These are phyloP conservation scores for Fragum whitleyi DNA, from an alignment of 2,888 invertebrate genomes.

Conservation along the genomic window DNA sequence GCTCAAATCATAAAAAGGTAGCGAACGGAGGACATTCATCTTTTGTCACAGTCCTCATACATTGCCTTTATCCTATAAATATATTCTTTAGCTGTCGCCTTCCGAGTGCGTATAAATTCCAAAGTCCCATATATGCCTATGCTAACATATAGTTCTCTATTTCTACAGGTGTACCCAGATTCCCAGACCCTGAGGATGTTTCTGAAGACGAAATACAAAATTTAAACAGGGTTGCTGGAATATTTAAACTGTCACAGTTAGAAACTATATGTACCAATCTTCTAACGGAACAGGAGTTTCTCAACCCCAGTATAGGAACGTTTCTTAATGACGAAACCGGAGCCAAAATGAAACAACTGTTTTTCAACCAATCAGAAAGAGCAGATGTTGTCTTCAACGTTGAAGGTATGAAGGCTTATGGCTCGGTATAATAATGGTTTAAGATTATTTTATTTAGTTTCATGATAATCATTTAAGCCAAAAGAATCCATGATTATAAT, in stretches of 20 bases:
- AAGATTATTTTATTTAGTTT: no score
- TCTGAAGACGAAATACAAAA: slow-evolving; percentile 71
- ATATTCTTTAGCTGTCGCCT: no score
- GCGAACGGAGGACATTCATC: no score
- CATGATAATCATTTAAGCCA: no score
- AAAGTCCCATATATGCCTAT: no score
- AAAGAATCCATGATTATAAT: no score
- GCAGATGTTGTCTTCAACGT: slow-evolving; percentile 80
- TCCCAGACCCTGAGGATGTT: slow-evolving; percentile 69
- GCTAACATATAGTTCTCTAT: no score
- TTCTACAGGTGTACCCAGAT: slow-evolving; percentile 75
- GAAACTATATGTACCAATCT: slow-evolving; percentile 80
- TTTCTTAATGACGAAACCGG: slow-evolving; percentile 81
- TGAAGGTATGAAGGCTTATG: slow-evolving; percentile 77
- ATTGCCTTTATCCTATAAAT: no score
- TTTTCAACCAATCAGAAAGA: slow-evolving; percentile 73
- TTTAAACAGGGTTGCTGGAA: slow-evolving; percentile 70
- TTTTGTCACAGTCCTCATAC: no score
- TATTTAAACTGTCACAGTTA: slow-evolving; percentile 77
- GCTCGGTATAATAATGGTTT: no score
- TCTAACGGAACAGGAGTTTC: slow-evolving; percentile 79
- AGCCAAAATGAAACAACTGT: slow-evolving; percentile 77
- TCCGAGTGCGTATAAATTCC: no score
- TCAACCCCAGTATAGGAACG: slow-evolving; percentile 83
- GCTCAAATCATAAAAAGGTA: no score